These are phyloP conservation scores for Zaprionus taronus DNA, from an alignment of 1,140 invertebrate species.

Conservation along the genomic window DNA sequence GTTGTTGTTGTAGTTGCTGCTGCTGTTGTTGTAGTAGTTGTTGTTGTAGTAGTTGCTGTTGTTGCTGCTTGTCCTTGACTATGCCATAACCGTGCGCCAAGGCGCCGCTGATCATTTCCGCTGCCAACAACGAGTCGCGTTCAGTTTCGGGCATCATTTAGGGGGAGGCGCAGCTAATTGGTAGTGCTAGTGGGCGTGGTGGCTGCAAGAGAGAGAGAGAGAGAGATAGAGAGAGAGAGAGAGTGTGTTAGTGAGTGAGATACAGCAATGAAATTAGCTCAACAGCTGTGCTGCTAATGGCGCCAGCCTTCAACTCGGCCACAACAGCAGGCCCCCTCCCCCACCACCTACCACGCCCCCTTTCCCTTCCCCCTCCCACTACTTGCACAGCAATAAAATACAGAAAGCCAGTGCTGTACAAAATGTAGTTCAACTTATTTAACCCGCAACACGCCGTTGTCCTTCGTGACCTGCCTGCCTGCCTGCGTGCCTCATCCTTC, in stretches of 20 bases:
- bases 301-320: conserved; percentile 36
- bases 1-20: conserved; percentile 30
- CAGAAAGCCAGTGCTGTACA: conserved; percentile 48
- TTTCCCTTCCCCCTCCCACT: conserved; percentile 6
- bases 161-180: conserved; percentile 47
- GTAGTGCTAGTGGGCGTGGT: conserved; percentile 37
- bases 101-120: conserved; percentile 81
- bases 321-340: neutral
- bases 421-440: conserved; percentile 76
- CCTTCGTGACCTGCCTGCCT: conserved; percentile 20
- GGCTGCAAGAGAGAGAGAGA: conserved; percentile 48
- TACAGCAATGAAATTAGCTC: conserved; percentile 52
- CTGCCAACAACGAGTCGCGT: conserved; percentile 73
- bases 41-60: conserved; percentile 45
- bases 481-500: neutral
- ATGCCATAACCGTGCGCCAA: conserved; percentile 70
- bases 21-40: conserved; percentile 33
- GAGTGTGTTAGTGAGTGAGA: conserved; percentile 17
- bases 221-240: conserved; percentile 1
- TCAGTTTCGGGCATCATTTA: conserved; percentile 84
- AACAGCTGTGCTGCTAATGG: conserved; percentile 74
- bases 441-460: conserved; percentile 37
- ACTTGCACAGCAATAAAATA: conserved; percentile 75
- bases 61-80: conserved; percentile 68
- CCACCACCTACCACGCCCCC: neutral